Percentiles rank a stretch among this genome's conserved stretches.
These are phyloP conservation scores for Clarias batrachus DNA, from an alignment of 2,113 vertebrate species.

Conservation along the genomic window DNA sequence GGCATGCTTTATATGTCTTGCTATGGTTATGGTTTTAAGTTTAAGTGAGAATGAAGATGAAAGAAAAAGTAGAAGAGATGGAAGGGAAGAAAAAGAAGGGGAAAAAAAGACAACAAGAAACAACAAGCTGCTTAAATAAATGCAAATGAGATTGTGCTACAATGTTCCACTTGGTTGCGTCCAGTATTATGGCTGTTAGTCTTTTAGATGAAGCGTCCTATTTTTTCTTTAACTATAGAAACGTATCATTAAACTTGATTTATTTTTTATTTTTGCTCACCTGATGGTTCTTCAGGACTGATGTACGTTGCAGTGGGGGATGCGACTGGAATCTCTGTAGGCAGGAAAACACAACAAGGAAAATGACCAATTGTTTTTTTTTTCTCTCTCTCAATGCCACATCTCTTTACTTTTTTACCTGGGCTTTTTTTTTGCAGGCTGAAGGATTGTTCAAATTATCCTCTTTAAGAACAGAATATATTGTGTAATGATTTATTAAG, in stretches of 20 bases:
- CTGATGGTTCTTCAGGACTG: conserved; percentile 89
- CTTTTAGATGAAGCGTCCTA: not conserved
- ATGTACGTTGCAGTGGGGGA: conserved; percentile 84
- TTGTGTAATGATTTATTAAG: conserved; percentile 21
- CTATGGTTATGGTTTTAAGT: conserved; percentile 8
- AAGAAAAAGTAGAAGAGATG: not conserved
- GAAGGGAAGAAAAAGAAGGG: not conserved
- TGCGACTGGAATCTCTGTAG: conserved; percentile 86
- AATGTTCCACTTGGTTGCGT: not conserved
- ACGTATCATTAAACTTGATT: not conserved
- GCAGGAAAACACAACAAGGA: conserved; percentile 38
- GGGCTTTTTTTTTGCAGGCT: not conserved
- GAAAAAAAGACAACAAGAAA: not conserved
- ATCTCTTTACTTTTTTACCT: not conserved
- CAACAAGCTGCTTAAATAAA: not conserved
- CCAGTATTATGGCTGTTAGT: not conserved
- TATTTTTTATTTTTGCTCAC: conserved; percentile 64
- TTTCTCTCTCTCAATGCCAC: not conserved
- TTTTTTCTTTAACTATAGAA: not conserved
- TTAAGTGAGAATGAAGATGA: conserved; percentile 12
- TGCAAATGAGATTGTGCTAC: conserved; percentile 12
- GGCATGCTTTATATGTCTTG: conserved; percentile 3
- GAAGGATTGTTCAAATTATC: not conserved
- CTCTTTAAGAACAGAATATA: conserved; percentile 5
- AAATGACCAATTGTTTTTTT: not conserved